Evolutionary conservation across 1,140 invertebrate species (phyloP).

Genomic region (Pygmarrhopalites habei): DNA sequence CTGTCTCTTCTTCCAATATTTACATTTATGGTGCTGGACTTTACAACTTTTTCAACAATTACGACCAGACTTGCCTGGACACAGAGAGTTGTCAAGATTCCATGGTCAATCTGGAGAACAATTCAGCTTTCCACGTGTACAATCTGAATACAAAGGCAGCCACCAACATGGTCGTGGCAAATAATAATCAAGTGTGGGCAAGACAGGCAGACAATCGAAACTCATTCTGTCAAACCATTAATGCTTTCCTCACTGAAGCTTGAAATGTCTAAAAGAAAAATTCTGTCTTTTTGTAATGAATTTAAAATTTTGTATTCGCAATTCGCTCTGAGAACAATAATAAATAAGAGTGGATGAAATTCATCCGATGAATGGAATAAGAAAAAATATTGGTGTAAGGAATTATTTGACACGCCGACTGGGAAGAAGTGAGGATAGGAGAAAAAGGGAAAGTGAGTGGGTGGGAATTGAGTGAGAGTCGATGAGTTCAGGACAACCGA

Average conservation of each 20-base stretch:
- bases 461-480: no score
- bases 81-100: constrained; percentile 27
- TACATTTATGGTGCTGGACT: constrained; percentile 36
- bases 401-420: no score
- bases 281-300: no score
- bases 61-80: constrained; percentile 36
- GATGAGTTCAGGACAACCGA: no score
- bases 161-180: constrained; percentile 24
- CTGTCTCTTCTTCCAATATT: constrained; percentile 11
- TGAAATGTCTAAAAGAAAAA: no score
- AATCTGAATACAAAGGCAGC: constrained; percentile 36
- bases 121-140: constrained; percentile 23
- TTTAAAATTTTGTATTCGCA: no score
- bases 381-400: no score
- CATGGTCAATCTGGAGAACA: constrained; percentile 29
- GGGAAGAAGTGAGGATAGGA: no score
- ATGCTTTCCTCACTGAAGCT: constrained; percentile 23
- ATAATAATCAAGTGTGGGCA: constrained; percentile 16
- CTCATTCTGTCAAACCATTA: constrained; percentile 32
- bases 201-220: constrained; percentile 23
- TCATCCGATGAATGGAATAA: no score
- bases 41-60: constrained; percentile 38
- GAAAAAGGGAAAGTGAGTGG: no score
- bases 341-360: no score
- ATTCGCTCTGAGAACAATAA: no score